phyloP scores from a whole-genome alignment of 2,888 invertebrate species.

The Limnephilus lunatus region DNA sequence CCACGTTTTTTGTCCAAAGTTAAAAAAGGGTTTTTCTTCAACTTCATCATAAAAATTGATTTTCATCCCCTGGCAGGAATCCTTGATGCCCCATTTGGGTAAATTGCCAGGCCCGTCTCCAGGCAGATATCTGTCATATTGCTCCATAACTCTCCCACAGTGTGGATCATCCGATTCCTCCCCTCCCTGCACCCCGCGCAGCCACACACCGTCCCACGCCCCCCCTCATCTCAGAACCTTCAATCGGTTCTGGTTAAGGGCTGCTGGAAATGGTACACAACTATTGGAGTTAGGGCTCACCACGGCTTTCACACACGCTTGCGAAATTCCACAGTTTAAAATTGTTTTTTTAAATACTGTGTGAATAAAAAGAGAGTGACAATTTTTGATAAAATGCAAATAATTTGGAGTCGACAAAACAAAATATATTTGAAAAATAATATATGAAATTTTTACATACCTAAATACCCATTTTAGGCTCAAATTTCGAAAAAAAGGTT shows the following conservation, averaged over 20 bases:
- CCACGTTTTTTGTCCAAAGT: not conserved
- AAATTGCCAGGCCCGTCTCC: constrained; percentile 43
- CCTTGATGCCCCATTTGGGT: constrained; percentile 26
- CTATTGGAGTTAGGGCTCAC: not conserved
- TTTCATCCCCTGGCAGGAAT: constrained; percentile 29
- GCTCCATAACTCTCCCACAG: constrained; percentile 61
- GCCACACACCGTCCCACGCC: not conserved
- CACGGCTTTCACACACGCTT: constrained; percentile 8
- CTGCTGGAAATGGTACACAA: constrained; percentile 29
- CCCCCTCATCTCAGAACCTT: not conserved
- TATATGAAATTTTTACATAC: not conserved
- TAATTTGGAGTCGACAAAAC: not conserved
- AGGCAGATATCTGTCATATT: constrained; percentile 63
- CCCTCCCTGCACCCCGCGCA: constrained; percentile 56
- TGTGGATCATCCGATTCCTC: constrained; percentile 65
- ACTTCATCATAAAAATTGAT: not conserved
- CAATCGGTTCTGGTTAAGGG: constrained; percentile 42
- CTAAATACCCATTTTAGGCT: too few species aligned
- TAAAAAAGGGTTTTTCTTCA: not conserved
- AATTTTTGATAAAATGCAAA: not conserved
- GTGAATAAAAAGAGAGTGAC: not conserved
- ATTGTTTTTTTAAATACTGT: not conserved
- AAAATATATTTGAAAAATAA: not conserved
- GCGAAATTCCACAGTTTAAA: not conserved
- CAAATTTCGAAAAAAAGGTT: not conserved